Percentiles rank a stretch among this genome's conserved stretches.
Conservation (phyloP, 30 jellyfish, hydroid and myxozoan species). For the Rhopilema esculentum region DNA sequence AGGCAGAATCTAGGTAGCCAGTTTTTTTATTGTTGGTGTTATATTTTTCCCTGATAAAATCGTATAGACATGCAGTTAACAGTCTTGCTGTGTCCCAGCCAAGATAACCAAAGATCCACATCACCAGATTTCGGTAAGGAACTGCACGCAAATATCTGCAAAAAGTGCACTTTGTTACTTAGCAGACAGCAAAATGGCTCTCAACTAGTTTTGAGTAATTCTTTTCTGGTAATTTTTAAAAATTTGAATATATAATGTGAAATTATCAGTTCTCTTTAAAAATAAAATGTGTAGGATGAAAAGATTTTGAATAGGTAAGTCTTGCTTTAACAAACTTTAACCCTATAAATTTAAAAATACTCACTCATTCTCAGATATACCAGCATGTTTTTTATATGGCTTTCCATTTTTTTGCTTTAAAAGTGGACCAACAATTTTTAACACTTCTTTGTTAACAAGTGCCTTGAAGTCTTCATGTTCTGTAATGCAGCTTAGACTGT, state of each 20-base stretch:
- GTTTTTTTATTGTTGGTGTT: neutral
- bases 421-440: conserved; percentile 18
- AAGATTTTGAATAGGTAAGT: neutral
- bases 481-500: conserved; percentile 20
- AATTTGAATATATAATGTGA: neutral
- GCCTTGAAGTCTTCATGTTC: conserved; percentile 47
- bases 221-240: neutral
- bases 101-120: conserved; percentile 1
- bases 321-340: neutral
- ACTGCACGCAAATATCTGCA: conserved; percentile 6
- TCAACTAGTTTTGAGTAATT: neutral
- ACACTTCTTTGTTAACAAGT: neutral
- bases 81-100: conserved; percentile 6
- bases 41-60: neutral
- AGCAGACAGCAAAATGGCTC: neutral
- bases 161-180: neutral
- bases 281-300: neutral
- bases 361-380: conserved; percentile 28
- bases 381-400: conserved; percentile 5
- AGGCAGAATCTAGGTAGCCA: neutral
- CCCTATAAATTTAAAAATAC: neutral
- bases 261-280: neutral
- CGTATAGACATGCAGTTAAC: neutral
- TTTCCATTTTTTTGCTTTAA: conserved; percentile 13
- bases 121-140: neutral